These are phyloP conservation scores for Drosophila kurseongensis DNA, from an alignment of 1,140 invertebrate species.

Conservation along the genomic window DNA sequence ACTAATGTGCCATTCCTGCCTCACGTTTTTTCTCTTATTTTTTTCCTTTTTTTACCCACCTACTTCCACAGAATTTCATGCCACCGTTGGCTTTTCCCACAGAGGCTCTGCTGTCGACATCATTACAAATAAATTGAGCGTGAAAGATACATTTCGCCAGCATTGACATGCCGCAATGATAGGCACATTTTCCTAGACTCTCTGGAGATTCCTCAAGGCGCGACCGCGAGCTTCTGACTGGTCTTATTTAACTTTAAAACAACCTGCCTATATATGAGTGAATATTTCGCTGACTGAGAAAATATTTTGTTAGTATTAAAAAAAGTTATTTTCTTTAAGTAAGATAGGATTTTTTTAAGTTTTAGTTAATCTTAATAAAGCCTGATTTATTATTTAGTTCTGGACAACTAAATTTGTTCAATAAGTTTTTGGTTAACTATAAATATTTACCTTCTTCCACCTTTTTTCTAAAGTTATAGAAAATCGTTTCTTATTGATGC, in stretches of 20 bases:
- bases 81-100: conserved; percentile 52
- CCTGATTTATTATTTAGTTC: too few relatives aligned
- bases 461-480: too few relatives aligned
- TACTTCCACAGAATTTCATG: conserved; percentile 18
- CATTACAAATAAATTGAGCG: conserved; percentile 82
- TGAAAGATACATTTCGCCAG: conserved; percentile 77
- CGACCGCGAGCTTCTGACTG: neutral
- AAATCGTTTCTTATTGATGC: too few relatives aligned
- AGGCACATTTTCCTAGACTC: conserved; percentile 35
- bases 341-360: too few relatives aligned
- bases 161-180: conserved; percentile 64
- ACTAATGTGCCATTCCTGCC: conserved; percentile 74
- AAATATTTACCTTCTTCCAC: too few relatives aligned
- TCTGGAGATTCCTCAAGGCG: conserved; percentile 18
- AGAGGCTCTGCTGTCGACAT: conserved; percentile 59
- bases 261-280: neutral
- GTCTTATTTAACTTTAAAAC: conserved; percentile 54
- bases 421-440: too few relatives aligned
- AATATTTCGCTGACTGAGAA: neutral
- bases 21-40: conserved; percentile 13
- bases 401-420: too few relatives aligned
- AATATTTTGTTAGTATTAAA: neutral
- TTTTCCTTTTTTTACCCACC: conserved; percentile 1
- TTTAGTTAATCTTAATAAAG: too few relatives aligned
- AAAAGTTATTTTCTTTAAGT: too few relatives aligned